Base-by-base conservation (phyloP, 2,888 invertebrate species). In the Eupithecia tripunctaria region DNA sequence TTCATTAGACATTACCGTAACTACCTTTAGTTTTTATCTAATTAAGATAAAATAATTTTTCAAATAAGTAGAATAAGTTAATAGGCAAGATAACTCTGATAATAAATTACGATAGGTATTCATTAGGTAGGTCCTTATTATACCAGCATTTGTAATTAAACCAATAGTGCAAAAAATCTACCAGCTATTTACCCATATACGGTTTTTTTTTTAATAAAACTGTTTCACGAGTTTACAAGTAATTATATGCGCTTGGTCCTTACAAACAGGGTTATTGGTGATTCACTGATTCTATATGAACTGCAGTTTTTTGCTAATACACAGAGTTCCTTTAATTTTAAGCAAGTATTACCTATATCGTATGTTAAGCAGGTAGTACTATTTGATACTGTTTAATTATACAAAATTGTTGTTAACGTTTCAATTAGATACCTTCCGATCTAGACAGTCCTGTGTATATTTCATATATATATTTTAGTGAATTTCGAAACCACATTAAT, bases 101-200 rank as follows among this genome's bases (percentile, higher is more conserved):
- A 76, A 72, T 72, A 74, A 72, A 73, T 73, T 70, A 70, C 62
- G 68, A 63, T 67, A 63, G 25, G 64, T 65, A 67, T 74, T 73
- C 51, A 73, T 76, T 60, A 74, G 59, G 47, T 41, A 43, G 18
- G 21, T 51, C 47, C 47, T 51, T 51, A 47, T 47, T 70, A 67
- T 43, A 74, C 21, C 63, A 66, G 68, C 18, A 41, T 69, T 29
- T 71, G 64, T 73, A 78, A 76, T 78, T 74, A 72, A 70, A 15
- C 29, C 36, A 60, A 51, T 56, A 67, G 67, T 36, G 66, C 67
- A 76, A 78, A 73, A 75, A 63, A 74, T 68, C 25, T 29, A 32
- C 36, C 56, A 64, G 65, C 71, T 25, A 72, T 73, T 73, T 72
- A 72, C 51, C 72, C 76, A 25, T 73, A 75, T n/a, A 18, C 32